These are phyloP conservation scores for Podarcis siculus DNA, from an alignment of 2,797 vertebrate genomes.

Conservation along the genomic window DNA sequence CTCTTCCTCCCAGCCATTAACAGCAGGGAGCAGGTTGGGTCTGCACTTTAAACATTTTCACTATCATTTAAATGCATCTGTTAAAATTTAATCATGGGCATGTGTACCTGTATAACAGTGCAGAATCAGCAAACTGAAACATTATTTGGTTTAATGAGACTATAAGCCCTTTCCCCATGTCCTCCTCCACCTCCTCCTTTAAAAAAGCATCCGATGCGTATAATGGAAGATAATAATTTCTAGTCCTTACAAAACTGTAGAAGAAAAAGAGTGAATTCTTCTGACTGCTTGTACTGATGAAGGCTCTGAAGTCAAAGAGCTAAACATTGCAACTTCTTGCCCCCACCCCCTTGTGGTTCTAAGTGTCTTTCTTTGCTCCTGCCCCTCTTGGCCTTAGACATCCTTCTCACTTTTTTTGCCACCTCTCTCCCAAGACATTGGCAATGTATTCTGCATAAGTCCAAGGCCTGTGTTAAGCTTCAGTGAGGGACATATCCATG, in stretches of 20 bases:
- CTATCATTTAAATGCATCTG: background rate
- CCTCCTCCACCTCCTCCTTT: too few species aligned
- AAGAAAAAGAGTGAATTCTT: background rate
- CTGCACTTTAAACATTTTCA: too few species aligned
- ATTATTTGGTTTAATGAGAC: background rate
- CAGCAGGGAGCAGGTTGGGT: too few species aligned
- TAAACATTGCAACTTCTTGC: background rate
- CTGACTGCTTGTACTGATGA: background rate
- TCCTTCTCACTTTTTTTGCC: background rate
- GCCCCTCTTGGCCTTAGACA: background rate
- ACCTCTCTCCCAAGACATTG: background rate
- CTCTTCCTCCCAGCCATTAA: too few species aligned
- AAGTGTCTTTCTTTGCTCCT: background rate
- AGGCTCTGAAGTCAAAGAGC: background rate
- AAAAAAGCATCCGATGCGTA: too few species aligned
- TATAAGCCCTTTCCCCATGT: background rate
- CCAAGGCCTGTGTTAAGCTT: background rate
- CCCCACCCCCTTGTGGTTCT: background rate
- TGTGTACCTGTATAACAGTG: background rate
- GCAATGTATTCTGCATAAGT: background rate
- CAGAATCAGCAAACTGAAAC: background rate
- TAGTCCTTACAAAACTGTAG: background rate
- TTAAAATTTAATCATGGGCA: background rate
- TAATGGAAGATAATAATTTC: background rate
- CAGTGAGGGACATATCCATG: background rate